phyloP scores from a whole-genome alignment of 1,140 invertebrate genomes.

The Cherax quadricarinatus region DNA sequence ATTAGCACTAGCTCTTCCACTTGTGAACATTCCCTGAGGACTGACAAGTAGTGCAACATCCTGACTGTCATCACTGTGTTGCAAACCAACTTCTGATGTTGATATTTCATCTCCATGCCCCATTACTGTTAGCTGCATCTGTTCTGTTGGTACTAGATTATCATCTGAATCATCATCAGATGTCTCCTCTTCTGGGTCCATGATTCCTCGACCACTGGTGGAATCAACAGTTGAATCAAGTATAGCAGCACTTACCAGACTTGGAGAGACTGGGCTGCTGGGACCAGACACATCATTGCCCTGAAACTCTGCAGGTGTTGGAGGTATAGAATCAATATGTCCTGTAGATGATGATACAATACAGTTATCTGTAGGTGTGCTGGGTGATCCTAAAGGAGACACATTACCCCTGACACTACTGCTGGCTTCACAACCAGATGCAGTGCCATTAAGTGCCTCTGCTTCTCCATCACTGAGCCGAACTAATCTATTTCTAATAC shows the following conservation, averaged over 20 bases:
- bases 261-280: slow-evolving; percentile 50
- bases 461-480: slow-evolving; percentile 49
- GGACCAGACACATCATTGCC: slow-evolving; percentile 65
- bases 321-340: slow-evolving; percentile 77
- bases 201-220: slow-evolving; percentile 59
- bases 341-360: slow-evolving; percentile 78
- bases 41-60: slow-evolving; percentile 49
- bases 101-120: slow-evolving; percentile 57
- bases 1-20: slow-evolving; percentile 25
- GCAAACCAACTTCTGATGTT: slow-evolving; percentile 50
- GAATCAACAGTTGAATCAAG: slow-evolving; percentile 73
- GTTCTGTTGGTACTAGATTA: slow-evolving; percentile 28
- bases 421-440: slow-evolving; percentile 53
- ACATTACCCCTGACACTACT: slow-evolving; percentile 42
- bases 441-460: slow-evolving; percentile 36
- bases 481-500: slow-evolving; percentile 27
- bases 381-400: slow-evolving; percentile 55
- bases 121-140: slow-evolving; percentile 48
- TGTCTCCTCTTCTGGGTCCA: slow-evolving; percentile 14
- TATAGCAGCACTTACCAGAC: slow-evolving; percentile 43
- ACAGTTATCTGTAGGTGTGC: slow-evolving; percentile 69
- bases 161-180: slow-evolving; percentile 37
- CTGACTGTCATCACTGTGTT: slow-evolving; percentile 61
- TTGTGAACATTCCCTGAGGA: slow-evolving; percentile 50
- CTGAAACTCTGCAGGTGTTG: slow-evolving; percentile 59